Percentiles rank a stretch among this genome's conserved stretches.
Evolutionary conservation across 2,113 vertebrate genomes (phyloP).

Genomic region (Upupa epops): DNA sequence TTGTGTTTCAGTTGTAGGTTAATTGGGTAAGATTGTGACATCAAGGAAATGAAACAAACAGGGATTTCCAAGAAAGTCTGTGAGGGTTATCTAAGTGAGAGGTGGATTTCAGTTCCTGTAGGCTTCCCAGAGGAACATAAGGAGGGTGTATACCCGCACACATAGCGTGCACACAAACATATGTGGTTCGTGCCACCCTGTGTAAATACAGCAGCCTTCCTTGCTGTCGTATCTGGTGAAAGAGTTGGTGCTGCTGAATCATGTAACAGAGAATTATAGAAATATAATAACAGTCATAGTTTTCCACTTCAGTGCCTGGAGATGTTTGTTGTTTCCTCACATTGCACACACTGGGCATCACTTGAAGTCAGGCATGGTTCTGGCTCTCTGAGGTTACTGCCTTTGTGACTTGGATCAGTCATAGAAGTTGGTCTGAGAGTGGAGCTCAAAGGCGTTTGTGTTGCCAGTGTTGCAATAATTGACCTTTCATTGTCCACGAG

Average conservation of each 20-base stretch:
- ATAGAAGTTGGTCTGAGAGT: background rate
- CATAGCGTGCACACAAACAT: background rate
- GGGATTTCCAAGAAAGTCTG: background rate
- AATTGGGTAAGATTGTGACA: background rate
- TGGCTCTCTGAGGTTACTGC: background rate
- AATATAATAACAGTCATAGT: background rate
- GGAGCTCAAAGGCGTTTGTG: background rate
- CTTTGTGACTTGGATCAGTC: background rate
- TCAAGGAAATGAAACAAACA: background rate
- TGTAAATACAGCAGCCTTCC: constrained; percentile 23
- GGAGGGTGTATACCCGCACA: background rate
- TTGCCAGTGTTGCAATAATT: background rate
- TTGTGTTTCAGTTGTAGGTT: background rate
- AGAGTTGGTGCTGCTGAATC: background rate
- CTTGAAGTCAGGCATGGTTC: background rate
- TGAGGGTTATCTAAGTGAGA: background rate
- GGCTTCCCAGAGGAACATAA: background rate
- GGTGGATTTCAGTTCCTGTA: background rate
- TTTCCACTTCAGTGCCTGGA: background rate
- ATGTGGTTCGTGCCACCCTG: background rate
- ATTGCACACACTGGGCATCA: rapidly evolving
- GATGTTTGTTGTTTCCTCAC: background rate
- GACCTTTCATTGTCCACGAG: background rate
- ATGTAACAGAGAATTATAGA: background rate
- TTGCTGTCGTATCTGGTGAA: background rate